These are phyloP conservation scores for Eidolon dupreanum DNA, from an alignment of 2,797 vertebrate species.

Conservation along the genomic window DNA sequence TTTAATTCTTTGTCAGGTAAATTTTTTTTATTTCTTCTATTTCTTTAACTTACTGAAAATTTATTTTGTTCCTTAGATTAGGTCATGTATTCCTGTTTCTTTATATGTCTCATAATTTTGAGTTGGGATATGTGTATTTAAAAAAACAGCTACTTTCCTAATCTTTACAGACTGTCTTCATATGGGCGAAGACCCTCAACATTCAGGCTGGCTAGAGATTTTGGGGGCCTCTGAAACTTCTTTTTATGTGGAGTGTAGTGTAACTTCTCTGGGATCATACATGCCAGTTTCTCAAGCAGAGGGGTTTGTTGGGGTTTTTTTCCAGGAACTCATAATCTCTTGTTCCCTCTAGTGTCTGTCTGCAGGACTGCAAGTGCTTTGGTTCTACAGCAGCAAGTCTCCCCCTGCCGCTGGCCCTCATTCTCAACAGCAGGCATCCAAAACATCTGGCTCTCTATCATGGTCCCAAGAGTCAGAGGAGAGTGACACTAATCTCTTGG, in stretches of 20 bases:
- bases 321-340: background rate
- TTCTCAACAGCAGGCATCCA: background rate
- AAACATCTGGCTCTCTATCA: background rate
- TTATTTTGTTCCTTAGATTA: background rate
- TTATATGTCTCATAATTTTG: background rate
- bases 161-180: background rate
- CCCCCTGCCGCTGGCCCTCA: background rate
- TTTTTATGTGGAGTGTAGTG: background rate
- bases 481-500: background rate
- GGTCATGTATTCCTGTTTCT: background rate
- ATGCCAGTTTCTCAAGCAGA: background rate
- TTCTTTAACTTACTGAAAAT: background rate
- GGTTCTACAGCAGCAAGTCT: background rate
- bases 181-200: background rate
- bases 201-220: background rate
- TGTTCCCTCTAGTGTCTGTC: background rate
- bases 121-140: background rate
- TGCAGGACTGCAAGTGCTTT: background rate
- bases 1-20: background rate
- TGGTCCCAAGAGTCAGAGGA: background rate
- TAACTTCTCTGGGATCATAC: background rate
- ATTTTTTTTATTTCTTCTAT: background rate
- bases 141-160: background rate
- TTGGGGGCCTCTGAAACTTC: background rate
- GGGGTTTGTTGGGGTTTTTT: background rate